These are phyloP conservation scores for Oreochromis aureus DNA, from an alignment of 2,113 vertebrate genomes.

Conservation along the genomic window DNA sequence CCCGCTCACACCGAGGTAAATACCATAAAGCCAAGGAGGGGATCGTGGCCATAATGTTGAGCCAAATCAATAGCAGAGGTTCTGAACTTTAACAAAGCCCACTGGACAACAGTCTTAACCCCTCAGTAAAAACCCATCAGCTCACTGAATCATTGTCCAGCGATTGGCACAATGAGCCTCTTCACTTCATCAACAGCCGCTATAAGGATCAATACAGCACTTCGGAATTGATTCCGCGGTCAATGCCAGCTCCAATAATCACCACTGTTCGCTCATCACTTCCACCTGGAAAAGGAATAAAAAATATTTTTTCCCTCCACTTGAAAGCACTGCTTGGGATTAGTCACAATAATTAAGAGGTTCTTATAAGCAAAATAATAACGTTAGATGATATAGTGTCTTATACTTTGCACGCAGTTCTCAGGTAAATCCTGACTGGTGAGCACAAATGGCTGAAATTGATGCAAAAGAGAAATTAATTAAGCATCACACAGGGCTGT, in stretches of 20 bases:
- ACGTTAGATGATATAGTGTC: not conserved
- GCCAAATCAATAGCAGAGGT: not conserved
- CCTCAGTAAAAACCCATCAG: not conserved
- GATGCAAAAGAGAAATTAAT: not conserved
- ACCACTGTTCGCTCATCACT: constrained; percentile 33
- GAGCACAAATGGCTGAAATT: not conserved
- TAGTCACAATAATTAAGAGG: not conserved
- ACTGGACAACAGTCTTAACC: not conserved
- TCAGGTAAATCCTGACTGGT: not conserved
- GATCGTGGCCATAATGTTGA: not conserved
- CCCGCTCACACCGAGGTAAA: not conserved
- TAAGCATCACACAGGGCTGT: not conserved
- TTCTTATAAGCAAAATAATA: not conserved
- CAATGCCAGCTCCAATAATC: constrained; percentile 53
- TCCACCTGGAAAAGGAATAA: constrained; percentile 21
- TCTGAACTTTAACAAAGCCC: not conserved
- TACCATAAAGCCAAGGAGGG: not conserved
- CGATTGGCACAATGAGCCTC: not conserved
- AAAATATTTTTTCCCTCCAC: not conserved
- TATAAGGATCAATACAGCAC: constrained; percentile 52
- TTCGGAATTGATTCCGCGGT: constrained; percentile 43
- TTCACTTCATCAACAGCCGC: constrained; percentile 55
- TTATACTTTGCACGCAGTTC: not conserved
- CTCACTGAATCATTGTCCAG: not conserved
- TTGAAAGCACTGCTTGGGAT: not conserved